These are phyloP conservation scores for Brachyrhaphis roseni DNA, from an alignment of 2,797 vertebrate species.

Conservation along the genomic window DNA sequence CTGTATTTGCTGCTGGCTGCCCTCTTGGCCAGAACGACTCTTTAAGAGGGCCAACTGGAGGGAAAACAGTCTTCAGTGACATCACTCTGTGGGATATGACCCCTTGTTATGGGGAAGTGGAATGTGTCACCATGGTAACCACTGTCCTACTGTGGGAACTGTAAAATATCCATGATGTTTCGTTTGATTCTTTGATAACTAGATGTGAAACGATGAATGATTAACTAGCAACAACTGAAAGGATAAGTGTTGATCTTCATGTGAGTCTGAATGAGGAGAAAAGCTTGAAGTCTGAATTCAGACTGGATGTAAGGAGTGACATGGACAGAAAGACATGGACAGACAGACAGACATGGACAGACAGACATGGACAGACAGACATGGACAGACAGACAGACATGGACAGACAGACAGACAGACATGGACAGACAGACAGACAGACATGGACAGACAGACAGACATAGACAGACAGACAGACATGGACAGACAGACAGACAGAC, in stretches of 20 bases:
- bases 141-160: slow-evolving; percentile 15
- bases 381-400: too few species aligned
- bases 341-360: too few species aligned
- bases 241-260: neutral
- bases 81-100: slow-evolving; percentile 52
- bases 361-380: too few species aligned
- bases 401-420: too few species aligned
- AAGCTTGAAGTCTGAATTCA: neutral
- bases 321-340: too few species aligned
- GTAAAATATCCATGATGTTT: slow-evolving; percentile 1
- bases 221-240: slow-evolving; percentile 13
- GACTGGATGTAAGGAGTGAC: too few species aligned
- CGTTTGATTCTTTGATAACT: neutral
- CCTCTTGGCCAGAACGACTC: slow-evolving; percentile 2
- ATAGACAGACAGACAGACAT: too few species aligned
- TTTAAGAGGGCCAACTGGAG: slow-evolving; percentile 20
- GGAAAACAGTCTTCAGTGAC: slow-evolving; percentile 40
- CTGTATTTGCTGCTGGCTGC: neutral
- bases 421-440: too few species aligned
- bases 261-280: slow-evolving; percentile 12
- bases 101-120: slow-evolving; percentile 53
- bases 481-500: neutral
- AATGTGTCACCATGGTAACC: slow-evolving; percentile 50
- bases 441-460: too few species aligned
- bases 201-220: neutral